Evolutionary conservation across 2,888 invertebrate genomes (phyloP), one percentile per base, ranked within the genome.

Genomic region (Acronicta alni): DNA sequence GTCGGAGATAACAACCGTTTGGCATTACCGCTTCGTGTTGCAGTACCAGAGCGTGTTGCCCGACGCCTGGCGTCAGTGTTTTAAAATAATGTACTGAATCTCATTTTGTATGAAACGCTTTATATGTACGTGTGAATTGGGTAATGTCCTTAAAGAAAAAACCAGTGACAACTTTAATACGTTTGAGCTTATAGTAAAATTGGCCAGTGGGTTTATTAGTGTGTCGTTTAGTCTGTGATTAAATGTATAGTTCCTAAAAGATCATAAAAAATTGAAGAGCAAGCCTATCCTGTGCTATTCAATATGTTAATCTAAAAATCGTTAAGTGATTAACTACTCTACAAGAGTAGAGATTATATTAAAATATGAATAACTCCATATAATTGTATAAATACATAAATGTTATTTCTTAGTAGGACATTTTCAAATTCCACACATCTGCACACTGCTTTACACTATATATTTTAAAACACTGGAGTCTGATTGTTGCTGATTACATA

Each of bases 31-130:
- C 9, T 39, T 20, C 18, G 17, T 6, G 14, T 17, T 26, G 17
- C n/a, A 17, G 9, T 38, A 12, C 23, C 14, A 9, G 15, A 39
- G 14, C 14, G 30, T n/a, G 8, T 0, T 5, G 16, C 30, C 20
- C 38, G 41, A 52, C 60, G 68, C 55, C 44, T 15, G 60, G 9
- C 64, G 8, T 18, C 75, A 75, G 75, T 75, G 75, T 75, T 73
- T 75, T 75, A 75, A 76, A 73, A 68, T 71, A 17, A 66, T 67
- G 60, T 76, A 65, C 43, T 52, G 77, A 75, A 75, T 75, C 75
- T 75, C 76, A 75, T 55, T 70, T 61, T 61, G 37, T 66, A 57
- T 61, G 30, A 30, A 47, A 55, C 30, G 68, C 68, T 60, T 72
- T 70, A 46, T 49, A 49, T 58, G 46, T 63, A 35, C 35, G 44